Evolutionary conservation across 2,113 vertebrate species (phyloP).

Genomic region (Talpa occidentalis): DNA sequence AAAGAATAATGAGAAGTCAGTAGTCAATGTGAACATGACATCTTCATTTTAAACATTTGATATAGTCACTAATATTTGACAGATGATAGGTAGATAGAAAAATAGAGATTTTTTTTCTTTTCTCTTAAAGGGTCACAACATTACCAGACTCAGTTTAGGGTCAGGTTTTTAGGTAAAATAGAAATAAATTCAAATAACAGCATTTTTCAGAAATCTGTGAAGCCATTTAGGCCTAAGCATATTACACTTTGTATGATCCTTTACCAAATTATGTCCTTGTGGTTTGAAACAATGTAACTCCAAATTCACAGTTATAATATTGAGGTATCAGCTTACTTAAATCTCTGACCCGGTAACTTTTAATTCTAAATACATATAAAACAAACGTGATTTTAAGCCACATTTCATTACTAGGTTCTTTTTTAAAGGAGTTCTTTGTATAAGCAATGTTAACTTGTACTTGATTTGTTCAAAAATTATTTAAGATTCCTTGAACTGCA

Average conservation of each 20-base stretch:
- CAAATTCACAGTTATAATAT: constrained; percentile 54
- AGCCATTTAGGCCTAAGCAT: constrained; percentile 10
- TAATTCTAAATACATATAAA: constrained; percentile 68
- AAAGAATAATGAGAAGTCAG: background rate
- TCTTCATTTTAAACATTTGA: background rate
- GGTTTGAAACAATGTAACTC: constrained; percentile 54
- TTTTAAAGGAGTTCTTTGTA: constrained; percentile 69
- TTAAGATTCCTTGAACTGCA: constrained; percentile 58
- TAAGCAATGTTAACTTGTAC: constrained; percentile 60
- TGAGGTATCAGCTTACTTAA: constrained; percentile 55
- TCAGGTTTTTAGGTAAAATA: constrained; percentile 6
- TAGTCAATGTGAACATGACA: background rate
- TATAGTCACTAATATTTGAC: background rate
- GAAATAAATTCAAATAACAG: constrained; percentile 32
- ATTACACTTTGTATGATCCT: background rate
- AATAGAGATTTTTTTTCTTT: background rate
- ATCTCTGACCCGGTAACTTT: constrained; percentile 63
- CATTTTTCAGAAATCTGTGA: constrained; percentile 48
- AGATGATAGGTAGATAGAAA: background rate
- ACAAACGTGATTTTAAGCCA: constrained; percentile 68
- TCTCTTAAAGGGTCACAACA: background rate
- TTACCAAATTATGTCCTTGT: constrained; percentile 49
- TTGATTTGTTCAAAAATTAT: constrained; percentile 67
- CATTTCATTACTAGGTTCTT: constrained; percentile 60
- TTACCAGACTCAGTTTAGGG: background rate